phyloP scores from a whole-genome alignment of 2,888 invertebrate species.

The Caenorhabditis parvicauda region DNA sequence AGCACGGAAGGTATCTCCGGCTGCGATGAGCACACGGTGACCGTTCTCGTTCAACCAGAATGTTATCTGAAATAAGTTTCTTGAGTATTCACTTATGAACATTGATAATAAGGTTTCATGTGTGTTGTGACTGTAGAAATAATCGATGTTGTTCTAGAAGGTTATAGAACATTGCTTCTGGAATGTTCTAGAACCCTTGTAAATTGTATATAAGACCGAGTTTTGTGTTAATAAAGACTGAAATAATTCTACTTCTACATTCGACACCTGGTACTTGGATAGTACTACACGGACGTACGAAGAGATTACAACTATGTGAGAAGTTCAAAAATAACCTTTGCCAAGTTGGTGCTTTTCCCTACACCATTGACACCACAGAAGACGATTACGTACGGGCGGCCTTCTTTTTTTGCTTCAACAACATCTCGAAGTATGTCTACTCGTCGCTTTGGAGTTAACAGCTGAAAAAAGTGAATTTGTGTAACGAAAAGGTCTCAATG shows the following conservation, averaged over 20 bases:
- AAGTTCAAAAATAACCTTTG: constrained; percentile 73
- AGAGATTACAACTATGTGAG: too few relatives aligned
- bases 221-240: too few relatives aligned
- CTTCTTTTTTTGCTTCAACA: constrained; percentile 78
- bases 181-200: too few relatives aligned
- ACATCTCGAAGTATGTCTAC: constrained; percentile 95
- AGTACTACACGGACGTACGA: too few relatives aligned
- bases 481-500: neutral
- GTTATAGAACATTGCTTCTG: too few relatives aligned
- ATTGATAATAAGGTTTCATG: too few relatives aligned
- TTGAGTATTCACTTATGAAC: too few relatives aligned
- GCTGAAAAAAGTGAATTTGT: constrained; percentile 65
- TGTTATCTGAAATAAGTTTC: constrained; percentile 79
- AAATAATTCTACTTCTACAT: too few relatives aligned
- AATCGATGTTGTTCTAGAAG: neutral
- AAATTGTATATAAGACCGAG: too few relatives aligned
- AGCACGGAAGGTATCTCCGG: constrained; percentile 94
- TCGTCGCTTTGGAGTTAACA: constrained; percentile 88
- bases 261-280: too few relatives aligned
- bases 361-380: constrained; percentile 99
- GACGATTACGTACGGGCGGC: constrained; percentile 88
- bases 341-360: constrained; percentile 96
- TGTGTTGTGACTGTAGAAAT: too few relatives aligned
- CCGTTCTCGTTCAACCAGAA: constrained; percentile 99
- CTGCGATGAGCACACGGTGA: constrained; percentile 90